These are phyloP conservation scores for Pampusana beccarii DNA, from an alignment of 2,113 vertebrate species.

Conservation along the genomic window DNA sequence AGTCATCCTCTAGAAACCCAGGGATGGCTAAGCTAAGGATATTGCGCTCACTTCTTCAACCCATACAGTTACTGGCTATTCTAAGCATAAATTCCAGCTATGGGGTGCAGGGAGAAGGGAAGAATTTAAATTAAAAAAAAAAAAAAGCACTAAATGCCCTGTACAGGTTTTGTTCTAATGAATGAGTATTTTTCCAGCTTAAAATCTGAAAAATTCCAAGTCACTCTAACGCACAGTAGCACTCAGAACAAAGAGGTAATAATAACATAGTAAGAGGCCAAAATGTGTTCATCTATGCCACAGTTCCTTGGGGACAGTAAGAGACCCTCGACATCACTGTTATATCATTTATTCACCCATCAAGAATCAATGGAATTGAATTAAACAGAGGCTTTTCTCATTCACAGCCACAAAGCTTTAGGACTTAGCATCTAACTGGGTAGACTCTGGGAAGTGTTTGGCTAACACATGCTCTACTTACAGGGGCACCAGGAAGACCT, in stretches of 20 bases:
- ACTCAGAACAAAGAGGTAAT: background rate
- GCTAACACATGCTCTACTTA: constrained; percentile 73
- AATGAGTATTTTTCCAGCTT: background rate
- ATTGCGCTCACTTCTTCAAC: background rate
- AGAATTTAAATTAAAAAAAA: background rate
- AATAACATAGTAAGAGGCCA: background rate
- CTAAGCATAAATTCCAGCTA: background rate
- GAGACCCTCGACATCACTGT: background rate
- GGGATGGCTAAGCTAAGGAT: background rate
- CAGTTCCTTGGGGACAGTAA: background rate
- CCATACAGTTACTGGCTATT: background rate
- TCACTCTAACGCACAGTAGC: background rate
- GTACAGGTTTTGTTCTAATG: background rate
- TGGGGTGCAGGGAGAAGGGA: background rate
- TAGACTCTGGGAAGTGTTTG: background rate
- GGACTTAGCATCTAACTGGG: background rate
- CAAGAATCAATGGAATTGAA: background rate
- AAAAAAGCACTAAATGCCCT: background rate
- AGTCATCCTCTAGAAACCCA: background rate
- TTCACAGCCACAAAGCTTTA: background rate
- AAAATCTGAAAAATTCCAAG: background rate
- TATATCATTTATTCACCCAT: background rate
- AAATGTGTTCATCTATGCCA: background rate
- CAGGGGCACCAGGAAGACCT: constrained; percentile 87
- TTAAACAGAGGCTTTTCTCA: background rate